Evolutionary conservation across 2,888 invertebrate genomes (phyloP).

Genomic region (Lapara coniferarum): DNA sequence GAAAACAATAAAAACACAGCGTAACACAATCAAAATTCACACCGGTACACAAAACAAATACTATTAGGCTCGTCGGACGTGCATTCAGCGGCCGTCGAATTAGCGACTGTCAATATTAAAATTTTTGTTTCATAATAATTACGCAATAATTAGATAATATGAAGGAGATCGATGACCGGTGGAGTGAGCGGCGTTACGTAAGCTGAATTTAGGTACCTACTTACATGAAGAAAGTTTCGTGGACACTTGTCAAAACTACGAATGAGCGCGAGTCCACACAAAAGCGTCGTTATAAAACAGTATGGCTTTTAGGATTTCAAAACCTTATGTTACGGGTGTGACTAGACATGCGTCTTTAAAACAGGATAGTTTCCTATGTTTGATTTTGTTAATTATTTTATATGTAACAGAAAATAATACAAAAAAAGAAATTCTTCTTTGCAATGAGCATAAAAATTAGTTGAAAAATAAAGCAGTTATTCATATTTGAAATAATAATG

Average conservation of each 20-base stretch:
- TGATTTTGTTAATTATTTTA: too few species aligned
- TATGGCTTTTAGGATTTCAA: slow-evolving; percentile 20
- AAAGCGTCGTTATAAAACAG: slow-evolving; percentile 10
- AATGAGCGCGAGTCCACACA: slow-evolving; percentile 15
- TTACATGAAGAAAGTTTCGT: slow-evolving; percentile 59
- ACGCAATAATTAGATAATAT: slow-evolving; percentile 75
- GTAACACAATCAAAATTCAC: slow-evolving; percentile 18
- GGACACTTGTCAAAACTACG: slow-evolving; percentile 34
- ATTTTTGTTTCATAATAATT: slow-evolving; percentile 62
- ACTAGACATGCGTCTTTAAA: not conserved
- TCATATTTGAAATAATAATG: too few species aligned
- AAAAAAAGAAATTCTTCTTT: too few species aligned
- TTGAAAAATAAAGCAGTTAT: too few species aligned
- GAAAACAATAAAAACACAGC: not conserved
- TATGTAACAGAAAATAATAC: too few species aligned
- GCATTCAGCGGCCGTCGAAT: slow-evolving; percentile 3
- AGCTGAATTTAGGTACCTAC: slow-evolving; percentile 50
- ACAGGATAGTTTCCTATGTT: too few species aligned
- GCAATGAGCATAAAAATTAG: too few species aligned
- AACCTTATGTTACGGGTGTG: not conserved
- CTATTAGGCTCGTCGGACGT: not conserved
- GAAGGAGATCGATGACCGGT: slow-evolving; percentile 60
- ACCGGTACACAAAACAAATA: slow-evolving; percentile 16
- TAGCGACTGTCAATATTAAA: slow-evolving; percentile 57
- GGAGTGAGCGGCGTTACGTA: slow-evolving; percentile 62